phyloP scores from a whole-genome alignment of 1,140 invertebrate species.

The Caenorhabditis briggsae region DNA sequence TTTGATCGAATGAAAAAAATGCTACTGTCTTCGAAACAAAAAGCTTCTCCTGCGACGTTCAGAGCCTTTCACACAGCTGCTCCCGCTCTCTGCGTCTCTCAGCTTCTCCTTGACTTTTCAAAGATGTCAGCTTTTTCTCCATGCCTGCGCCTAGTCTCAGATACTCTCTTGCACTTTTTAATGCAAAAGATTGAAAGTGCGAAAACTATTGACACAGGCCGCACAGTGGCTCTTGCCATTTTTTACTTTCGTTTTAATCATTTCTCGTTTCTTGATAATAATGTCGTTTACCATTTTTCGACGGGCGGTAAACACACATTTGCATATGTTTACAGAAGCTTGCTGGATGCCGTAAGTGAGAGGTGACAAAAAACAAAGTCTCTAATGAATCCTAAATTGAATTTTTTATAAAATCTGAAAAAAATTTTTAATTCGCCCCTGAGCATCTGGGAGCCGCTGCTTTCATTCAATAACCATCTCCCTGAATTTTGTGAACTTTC shows the following conservation, averaged over 20 bases:
- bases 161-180: neutral
- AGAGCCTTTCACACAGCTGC: neutral
- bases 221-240: neutral
- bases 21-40: neutral
- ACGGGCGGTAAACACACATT: neutral
- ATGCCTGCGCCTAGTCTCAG: neutral
- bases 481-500: no score
- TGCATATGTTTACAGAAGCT: conserved; percentile 6
- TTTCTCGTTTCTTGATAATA: neutral
- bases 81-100: neutral
- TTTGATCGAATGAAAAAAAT: neutral
- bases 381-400: neutral
- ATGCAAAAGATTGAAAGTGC: conserved; percentile 13
- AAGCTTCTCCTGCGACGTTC: neutral
- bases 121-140: neutral
- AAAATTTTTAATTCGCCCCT: no score
- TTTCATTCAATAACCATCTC: no score
- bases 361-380: neutral
- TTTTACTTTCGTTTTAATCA: neutral
- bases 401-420: no score
- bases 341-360: neutral
- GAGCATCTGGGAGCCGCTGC: no score
- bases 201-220: conserved; percentile 31
- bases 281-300: conserved; percentile 24
- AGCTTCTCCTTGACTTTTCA: neutral